Evolutionary conservation across 1,140 invertebrate genomes (phyloP).

Genomic region (Lasioglossum albipes): DNA sequence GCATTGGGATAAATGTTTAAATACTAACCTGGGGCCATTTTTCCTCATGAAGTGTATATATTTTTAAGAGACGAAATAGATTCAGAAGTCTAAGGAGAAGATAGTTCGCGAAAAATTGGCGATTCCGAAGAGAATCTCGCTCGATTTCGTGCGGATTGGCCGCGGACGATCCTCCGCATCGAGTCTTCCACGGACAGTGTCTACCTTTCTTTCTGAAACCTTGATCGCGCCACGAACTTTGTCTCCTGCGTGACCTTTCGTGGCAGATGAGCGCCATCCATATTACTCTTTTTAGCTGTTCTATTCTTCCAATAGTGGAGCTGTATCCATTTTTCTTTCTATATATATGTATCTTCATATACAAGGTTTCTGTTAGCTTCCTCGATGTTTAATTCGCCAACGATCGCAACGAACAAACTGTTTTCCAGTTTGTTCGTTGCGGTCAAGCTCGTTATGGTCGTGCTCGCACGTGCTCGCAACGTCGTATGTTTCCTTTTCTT

Average conservation of each 20-base stretch:
- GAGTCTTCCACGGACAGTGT: slow-evolving; percentile 61
- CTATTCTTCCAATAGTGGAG: slow-evolving; percentile 27
- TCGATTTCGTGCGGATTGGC: no score
- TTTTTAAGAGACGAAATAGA: no score
- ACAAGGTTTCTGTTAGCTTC: slow-evolving; percentile 3
- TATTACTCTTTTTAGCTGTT: slow-evolving; percentile 55
- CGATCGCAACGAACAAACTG: slow-evolving; percentile 26
- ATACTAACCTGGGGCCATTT: no score
- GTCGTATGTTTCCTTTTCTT: not conserved
- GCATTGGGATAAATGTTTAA: no score
- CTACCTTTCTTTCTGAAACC: slow-evolving; percentile 49
- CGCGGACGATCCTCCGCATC: slow-evolving; percentile 46
- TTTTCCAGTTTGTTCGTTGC: slow-evolving; percentile 6
- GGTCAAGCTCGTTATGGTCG: not conserved
- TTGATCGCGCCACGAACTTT: slow-evolving; percentile 35
- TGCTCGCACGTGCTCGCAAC: not conserved
- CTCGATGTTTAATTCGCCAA: not conserved
- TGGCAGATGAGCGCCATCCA: slow-evolving; percentile 73
- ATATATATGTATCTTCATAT: not conserved
- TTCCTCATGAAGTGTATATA: no score
- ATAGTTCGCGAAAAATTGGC: no score
- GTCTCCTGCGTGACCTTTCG: slow-evolving; percentile 77
- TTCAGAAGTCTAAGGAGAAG: no score
- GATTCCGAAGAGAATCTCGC: no score
- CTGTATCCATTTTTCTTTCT: slow-evolving; percentile 30